These are phyloP conservation scores for Montipora capricornis DNA, from an alignment of 64 coral and sea anemone species.

Conservation along the genomic window DNA sequence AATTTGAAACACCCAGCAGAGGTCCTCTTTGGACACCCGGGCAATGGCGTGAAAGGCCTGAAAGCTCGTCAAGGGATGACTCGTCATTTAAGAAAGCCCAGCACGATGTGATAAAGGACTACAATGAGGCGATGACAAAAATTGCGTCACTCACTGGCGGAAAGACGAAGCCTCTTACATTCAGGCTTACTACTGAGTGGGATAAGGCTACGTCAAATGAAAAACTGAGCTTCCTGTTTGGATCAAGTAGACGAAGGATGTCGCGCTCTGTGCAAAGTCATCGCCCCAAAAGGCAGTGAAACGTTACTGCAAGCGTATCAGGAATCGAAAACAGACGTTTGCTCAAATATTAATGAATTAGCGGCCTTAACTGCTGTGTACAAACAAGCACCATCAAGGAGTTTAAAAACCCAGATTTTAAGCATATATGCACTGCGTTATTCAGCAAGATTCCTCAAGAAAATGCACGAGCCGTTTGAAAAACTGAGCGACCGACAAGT, in stretches of 20 bases:
- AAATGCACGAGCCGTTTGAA: too few relatives aligned
- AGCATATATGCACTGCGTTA: too few relatives aligned
- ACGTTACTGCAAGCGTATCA: conserved; percentile 9
- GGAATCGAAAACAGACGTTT: neutral
- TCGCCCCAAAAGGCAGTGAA: conserved; percentile 42
- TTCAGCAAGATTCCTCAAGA: too few relatives aligned
- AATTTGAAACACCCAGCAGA: neutral
- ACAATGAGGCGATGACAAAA: conserved; percentile 36
- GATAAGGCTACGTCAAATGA: neutral
- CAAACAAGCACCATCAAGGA: too few relatives aligned
- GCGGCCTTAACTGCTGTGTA: too few relatives aligned
- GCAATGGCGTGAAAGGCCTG: neutral
- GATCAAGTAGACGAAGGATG: conserved; percentile 16
- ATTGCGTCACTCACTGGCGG: conserved; percentile 7
- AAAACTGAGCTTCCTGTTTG: neutral
- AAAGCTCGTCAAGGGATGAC: conserved; percentile 13
- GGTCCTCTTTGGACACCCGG: conserved; percentile 7
- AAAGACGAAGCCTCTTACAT: neutral
- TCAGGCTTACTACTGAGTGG: neutral
- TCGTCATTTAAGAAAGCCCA: neutral
- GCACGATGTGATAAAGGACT: neutral
- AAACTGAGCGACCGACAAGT: too few relatives aligned
- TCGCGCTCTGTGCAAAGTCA: conserved; percentile 23
- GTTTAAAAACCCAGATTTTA: too few relatives aligned
- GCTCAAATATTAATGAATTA: too few relatives aligned